Percentiles rank a stretch among this genome's conserved stretches.
Conservation (phyloP, 2,888 invertebrate genomes). For the Diploptera punctata region DNA sequence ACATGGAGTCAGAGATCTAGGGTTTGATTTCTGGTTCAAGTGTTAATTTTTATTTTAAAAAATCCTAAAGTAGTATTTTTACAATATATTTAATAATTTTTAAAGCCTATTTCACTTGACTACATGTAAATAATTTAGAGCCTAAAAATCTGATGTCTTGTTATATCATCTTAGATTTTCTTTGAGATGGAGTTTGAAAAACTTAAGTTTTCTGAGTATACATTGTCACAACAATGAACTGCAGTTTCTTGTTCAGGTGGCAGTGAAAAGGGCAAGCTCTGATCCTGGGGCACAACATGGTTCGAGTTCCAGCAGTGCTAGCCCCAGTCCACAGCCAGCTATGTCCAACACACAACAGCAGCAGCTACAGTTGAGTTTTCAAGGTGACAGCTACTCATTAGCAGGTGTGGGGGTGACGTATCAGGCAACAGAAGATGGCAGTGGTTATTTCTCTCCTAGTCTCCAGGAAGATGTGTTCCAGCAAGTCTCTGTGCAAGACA, state of each 20-base stretch:
- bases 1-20: no score
- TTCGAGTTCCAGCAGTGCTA: conserved; percentile 40
- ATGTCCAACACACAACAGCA: background rate
- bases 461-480: conserved; percentile 77
- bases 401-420: conserved; percentile 69
- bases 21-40: no score
- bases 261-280: conserved; percentile 72
- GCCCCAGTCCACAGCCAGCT: conserved; percentile 33
- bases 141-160: no score
- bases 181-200: no score
- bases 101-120: no score
- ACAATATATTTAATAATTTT: no score
- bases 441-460: conserved; percentile 55
- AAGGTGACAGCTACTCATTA: conserved; percentile 61
- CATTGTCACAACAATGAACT: no score
- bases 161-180: no score
- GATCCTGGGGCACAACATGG: conserved; percentile 63
- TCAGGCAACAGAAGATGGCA: conserved; percentile 62
- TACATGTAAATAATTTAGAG: no score
- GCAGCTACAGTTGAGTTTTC: conserved; percentile 61
- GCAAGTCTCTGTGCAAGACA: conserved; percentile 68
- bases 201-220: no score
- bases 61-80: no score
- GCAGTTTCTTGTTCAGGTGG: conserved; percentile 46
- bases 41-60: no score